These are phyloP conservation scores for Micrasema minimum DNA, from an alignment of 1,140 invertebrate species.

Conservation along the genomic window DNA sequence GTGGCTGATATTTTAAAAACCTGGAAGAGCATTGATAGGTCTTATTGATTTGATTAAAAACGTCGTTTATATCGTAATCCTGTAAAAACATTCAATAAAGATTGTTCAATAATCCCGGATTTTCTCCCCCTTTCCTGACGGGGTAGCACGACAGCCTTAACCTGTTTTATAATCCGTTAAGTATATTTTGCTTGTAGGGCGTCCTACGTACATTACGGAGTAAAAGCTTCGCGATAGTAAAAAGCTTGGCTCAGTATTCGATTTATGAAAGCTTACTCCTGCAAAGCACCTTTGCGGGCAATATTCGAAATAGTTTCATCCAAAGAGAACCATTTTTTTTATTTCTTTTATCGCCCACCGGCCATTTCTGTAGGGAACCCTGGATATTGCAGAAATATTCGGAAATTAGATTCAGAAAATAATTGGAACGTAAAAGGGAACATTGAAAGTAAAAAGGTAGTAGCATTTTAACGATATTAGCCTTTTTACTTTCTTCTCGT, in stretches of 20 bases:
- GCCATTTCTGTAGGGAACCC: background rate
- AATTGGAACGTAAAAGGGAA: background rate
- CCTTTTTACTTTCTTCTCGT: no score
- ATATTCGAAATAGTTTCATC: conserved; percentile 19
- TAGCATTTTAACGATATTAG: no score
- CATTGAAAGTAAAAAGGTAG: no score
- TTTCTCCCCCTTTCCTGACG: background rate
- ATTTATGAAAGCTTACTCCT: conserved; percentile 25
- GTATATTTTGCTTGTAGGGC: conserved; percentile 8
- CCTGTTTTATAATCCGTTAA: conserved; percentile 22
- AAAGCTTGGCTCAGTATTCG: conserved; percentile 11
- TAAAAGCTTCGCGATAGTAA: conserved; percentile 17
- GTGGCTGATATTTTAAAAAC: no score
- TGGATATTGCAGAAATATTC: conserved; percentile 4
- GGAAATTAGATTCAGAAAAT: conserved; percentile 1
- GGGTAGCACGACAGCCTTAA: conserved; percentile 1
- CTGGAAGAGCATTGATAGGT: no score
- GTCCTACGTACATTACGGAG: background rate
- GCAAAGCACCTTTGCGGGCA: conserved; percentile 14
- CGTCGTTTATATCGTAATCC: no score
- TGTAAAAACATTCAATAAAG: no score
- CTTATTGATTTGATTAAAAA: no score
- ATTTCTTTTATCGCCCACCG: conserved; percentile 20
- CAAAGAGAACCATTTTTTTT: conserved; percentile 8
- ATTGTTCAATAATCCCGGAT: background rate